Conservation (phyloP, 2,113 vertebrate species). For the Hystrix cristata region DNA sequence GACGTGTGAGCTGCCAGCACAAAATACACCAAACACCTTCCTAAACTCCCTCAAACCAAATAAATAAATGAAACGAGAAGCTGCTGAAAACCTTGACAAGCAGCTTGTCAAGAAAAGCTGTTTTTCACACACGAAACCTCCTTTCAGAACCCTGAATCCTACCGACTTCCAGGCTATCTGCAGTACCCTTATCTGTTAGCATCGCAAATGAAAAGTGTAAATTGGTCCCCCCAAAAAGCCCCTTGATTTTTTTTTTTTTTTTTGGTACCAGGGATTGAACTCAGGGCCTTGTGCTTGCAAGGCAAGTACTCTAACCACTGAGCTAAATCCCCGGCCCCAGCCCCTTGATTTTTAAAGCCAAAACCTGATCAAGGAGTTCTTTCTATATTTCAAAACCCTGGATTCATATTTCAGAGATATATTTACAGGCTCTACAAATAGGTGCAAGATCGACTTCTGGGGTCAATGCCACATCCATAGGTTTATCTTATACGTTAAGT, state of each 20-base stretch:
- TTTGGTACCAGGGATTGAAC: no score
- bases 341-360: conserved; percentile 86
- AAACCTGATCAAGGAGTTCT: conserved; percentile 84
- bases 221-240: conserved; percentile 72
- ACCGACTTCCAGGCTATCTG: conserved; percentile 85
- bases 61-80: conserved; percentile 89
- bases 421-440: conserved; percentile 76
- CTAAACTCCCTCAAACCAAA: conserved; percentile 86
- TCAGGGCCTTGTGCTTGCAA: no score
- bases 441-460: conserved; percentile 62
- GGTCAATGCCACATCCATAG: conserved; percentile 44
- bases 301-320: no score
- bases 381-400: conserved; percentile 84
- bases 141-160: conserved; percentile 83
- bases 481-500: conserved; percentile 45
- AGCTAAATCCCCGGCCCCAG: no score
- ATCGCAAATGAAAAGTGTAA: conserved; percentile 84
- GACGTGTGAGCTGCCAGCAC: conserved; percentile 77
- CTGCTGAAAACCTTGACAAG: conserved; percentile 87
- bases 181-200: conserved; percentile 80
- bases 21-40: conserved; percentile 84
- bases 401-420: conserved; percentile 78
- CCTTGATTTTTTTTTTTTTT: conserved; percentile 87
- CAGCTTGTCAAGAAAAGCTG: conserved; percentile 87
- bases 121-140: conserved; percentile 86